Conservation (phyloP, 2,797 vertebrate species). For the Phoxinus dragarum region DNA sequence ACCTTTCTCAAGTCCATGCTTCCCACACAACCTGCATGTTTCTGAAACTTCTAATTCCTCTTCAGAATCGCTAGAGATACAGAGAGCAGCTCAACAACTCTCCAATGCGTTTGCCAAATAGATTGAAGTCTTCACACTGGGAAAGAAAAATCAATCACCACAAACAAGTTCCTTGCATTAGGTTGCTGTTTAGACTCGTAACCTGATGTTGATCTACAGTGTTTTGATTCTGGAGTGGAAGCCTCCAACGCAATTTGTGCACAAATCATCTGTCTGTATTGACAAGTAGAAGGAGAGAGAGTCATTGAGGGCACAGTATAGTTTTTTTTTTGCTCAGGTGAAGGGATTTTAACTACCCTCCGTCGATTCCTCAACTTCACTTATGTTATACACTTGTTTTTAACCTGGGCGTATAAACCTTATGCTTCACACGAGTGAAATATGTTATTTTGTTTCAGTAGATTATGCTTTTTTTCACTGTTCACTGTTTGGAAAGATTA, state of each 20-base stretch:
- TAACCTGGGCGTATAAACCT: background rate
- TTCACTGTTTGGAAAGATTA: background rate
- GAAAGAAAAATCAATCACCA: background rate
- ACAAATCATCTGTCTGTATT: background rate
- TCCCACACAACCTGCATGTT: background rate
- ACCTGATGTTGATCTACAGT: background rate
- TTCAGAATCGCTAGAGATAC: background rate
- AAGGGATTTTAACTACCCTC: background rate
- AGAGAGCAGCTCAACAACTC: background rate
- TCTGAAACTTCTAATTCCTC: background rate
- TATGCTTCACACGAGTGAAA: background rate
- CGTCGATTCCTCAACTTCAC: background rate
- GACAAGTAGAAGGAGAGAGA: background rate
- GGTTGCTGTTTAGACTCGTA: background rate
- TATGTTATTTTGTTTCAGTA: background rate
- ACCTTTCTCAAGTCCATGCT: background rate
- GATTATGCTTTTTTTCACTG: background rate
- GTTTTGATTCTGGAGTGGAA: background rate
- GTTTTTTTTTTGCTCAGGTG: background rate
- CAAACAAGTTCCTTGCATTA: background rate
- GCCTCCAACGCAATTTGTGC: background rate
- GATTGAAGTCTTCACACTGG: background rate
- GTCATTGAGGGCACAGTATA: background rate
- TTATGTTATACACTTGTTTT: background rate
- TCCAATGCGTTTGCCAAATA: background rate